Base-by-base conservation (phyloP, 2,113 vertebrate genomes). In the Gadus chalcogrammus region DNA sequence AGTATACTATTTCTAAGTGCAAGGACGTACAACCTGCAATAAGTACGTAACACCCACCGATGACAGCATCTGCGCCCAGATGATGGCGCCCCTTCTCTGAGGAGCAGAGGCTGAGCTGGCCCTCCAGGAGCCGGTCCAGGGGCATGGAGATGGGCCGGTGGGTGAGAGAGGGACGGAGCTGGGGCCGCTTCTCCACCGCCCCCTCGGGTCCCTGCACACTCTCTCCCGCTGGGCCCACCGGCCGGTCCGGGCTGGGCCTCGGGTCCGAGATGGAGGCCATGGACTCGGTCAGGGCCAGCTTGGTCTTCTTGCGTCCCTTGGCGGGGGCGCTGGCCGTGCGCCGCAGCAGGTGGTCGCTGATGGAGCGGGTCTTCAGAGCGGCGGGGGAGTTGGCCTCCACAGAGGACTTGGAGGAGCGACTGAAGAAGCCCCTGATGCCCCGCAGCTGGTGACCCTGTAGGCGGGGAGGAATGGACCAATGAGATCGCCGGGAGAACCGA, bases 301-400 rank as follows among this genome's bases (percentile, higher is more conserved):
- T 99, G 70, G 92, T 96, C 84, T 98, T 99, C 84, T 97, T 99
- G 61, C 97, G 92, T 31, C 94, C 97, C 73, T 99, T 99, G 56
- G 97, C 94, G 0, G 97, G 97, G 3, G 97, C 97, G 1, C 97
- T 99, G 73, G 95, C 96, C 0, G 97, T 97, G 75, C 97, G 95
- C 0, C 97, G 92, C 66, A 99, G 92, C 69, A 99, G 89, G 55
- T 95, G 93, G 12, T 97, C 95, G 5, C 95, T 95, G 3, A 97
- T 88, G 0, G 97, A 97, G 64, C 95, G 92, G 56, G 98, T 99
- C 17, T 94, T 91, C 24, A 90, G 73, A 0, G 89, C 90, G n/a
- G 78, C 22, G 22, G 88, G 86, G 28, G 88, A 85, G 8, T 75
- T 74, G 71, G 81, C 89, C 70, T 99, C 96, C 4, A 94, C 91